These are phyloP conservation scores for Anoplolepis gracilipes DNA, from an alignment of 1,140 invertebrate species.

Conservation along the genomic window DNA sequence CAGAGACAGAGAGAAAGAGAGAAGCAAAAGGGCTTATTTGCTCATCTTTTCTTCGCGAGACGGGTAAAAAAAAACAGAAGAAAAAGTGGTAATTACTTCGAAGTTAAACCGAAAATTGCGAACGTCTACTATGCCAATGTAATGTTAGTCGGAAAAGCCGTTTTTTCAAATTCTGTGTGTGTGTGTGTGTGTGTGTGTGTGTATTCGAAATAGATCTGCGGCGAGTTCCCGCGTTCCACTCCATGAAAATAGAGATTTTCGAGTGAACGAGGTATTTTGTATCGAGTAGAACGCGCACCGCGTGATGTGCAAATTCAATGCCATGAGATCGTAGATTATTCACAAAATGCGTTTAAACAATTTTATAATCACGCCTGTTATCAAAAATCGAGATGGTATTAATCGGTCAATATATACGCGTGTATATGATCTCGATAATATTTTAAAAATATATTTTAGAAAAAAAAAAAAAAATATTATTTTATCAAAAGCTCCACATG, in stretches of 20 bases:
- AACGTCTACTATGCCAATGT: neutral
- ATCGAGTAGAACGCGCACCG: neutral
- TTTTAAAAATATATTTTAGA: neutral
- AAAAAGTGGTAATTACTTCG: constrained; percentile 38
- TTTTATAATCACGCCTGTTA: constrained; percentile 2
- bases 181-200: too few relatives aligned
- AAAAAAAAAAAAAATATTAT: neutral
- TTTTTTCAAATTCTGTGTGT: neutral
- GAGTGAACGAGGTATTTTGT: neutral
- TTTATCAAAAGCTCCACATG: neutral
- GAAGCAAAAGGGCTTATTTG: constrained; percentile 44
- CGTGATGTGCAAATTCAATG: neutral
- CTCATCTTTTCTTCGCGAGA: constrained; percentile 25
- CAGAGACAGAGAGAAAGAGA: neutral
- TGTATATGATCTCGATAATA: neutral
- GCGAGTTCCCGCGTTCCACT: neutral
- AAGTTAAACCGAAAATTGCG: constrained; percentile 12
- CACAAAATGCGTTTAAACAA: neutral
- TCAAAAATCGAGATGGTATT: too few relatives aligned
- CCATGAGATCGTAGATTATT: neutral
- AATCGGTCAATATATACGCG: neutral
- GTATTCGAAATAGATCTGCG: constrained; percentile 5
- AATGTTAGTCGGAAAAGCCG: neutral
- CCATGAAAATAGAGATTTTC: constrained; percentile 26
- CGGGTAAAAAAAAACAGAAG: neutral